A percentile compares a stretch with the other conserved stretches of the same genome.
phyloP scores from a whole-genome alignment of 2,797 vertebrate genomes.

The Myripristis murdjan region DNA sequence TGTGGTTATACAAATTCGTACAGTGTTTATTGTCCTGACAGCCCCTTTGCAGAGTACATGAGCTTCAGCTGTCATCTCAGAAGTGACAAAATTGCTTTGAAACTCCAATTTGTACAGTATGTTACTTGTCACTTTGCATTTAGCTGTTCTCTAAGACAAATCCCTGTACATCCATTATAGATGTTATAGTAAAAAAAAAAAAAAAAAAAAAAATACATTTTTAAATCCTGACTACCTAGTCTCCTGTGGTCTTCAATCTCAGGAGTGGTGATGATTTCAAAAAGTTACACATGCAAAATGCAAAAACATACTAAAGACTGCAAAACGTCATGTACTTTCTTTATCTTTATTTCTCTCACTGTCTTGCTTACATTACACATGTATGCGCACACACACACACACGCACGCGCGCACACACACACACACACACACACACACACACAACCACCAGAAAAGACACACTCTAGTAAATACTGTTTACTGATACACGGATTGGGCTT shows the following conservation, averaged over 20 bases:
- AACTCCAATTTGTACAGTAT: background rate
- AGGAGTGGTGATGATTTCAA: background rate
- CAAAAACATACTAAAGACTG: conserved; percentile 29
- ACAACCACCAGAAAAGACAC: conserved; percentile 58
- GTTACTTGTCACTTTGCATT: conserved; percentile 17
- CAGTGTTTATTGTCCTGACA: background rate
- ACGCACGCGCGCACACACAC: conserved; percentile 25
- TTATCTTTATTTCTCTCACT: conserved; percentile 29
- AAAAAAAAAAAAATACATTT: conserved; percentile 28
- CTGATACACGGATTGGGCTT: conserved; percentile 76
- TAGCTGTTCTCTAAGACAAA: background rate
- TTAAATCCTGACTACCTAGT: background rate
- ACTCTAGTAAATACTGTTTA: conserved; percentile 74
- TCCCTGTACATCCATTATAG: background rate
- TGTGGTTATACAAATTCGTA: background rate
- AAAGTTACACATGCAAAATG: conserved; percentile 6
- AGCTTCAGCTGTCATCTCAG: background rate
- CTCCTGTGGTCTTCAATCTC: background rate
- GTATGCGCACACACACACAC: conserved; percentile 17
- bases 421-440: conserved; percentile 53
- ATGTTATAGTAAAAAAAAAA: conserved; percentile 11
- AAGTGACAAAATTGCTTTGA: conserved; percentile 2
- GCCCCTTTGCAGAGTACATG: background rate
- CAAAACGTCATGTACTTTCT: conserved; percentile 38
- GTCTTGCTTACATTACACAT: conserved; percentile 35